phyloP scores from a whole-genome alignment of 2,888 invertebrate species.

The Epiblema foenella region DNA sequence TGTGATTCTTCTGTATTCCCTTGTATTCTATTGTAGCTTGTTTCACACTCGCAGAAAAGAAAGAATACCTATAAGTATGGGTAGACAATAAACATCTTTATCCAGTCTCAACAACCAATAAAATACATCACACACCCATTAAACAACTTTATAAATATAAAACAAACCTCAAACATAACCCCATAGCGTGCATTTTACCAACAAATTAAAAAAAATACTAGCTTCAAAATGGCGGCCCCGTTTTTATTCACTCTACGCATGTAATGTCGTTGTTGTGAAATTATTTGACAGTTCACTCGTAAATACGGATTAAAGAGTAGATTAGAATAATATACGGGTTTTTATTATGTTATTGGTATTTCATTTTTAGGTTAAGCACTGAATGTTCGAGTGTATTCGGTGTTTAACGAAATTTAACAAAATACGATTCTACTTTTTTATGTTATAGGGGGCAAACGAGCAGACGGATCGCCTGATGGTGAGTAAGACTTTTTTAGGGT shows the following conservation, averaged over 20 bases:
- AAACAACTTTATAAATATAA: background rate
- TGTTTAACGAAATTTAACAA: background rate
- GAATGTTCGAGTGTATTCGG: background rate
- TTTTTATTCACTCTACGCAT: slow-evolving; percentile 49
- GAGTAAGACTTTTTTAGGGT: too few relatives aligned
- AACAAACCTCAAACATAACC: background rate
- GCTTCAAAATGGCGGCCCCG: slow-evolving; percentile 28
- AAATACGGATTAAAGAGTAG: slow-evolving; percentile 57
- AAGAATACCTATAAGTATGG: too few relatives aligned
- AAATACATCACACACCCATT: background rate
- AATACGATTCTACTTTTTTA: too few relatives aligned
- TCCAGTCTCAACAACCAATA: background rate
- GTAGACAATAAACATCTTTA: background rate
- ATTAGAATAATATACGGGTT: slow-evolving; percentile 41
- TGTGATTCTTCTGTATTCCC: too few relatives aligned
- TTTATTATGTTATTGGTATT: slow-evolving; percentile 30
- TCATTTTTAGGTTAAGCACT: slow-evolving; percentile 28
- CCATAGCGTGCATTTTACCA: slow-evolving; percentile 19
- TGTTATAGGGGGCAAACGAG: too few relatives aligned
- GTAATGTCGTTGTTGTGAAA: slow-evolving; percentile 48
- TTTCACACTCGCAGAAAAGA: too few relatives aligned
- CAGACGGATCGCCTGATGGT: too few relatives aligned
- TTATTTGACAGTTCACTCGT: slow-evolving; percentile 54
- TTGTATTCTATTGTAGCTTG: too few relatives aligned
- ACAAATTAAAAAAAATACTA: slow-evolving; percentile 32